Conservation (phyloP, 2,797 vertebrate genomes). For the Betta splendens region DNA sequence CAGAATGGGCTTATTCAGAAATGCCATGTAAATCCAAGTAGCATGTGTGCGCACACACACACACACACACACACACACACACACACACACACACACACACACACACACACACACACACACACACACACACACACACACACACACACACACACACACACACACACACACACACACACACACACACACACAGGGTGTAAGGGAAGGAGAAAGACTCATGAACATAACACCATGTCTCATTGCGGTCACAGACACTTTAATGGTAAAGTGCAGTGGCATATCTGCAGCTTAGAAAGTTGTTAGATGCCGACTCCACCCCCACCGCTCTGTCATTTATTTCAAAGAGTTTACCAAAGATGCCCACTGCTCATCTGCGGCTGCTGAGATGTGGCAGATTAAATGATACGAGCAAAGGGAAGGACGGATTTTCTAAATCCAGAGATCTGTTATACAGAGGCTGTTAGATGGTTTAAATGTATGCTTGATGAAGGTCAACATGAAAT, state of each 20-base stretch:
- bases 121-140: too few species aligned
- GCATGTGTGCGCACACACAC: too few species aligned
- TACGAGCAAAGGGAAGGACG: conserved; percentile 18
- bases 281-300: conserved; percentile 64
- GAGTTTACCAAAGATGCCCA: conserved; percentile 62
- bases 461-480: background rate
- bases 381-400: conserved; percentile 47
- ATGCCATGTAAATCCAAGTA: conserved; percentile 45
- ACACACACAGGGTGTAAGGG: conserved; percentile 15
- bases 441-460: conserved; percentile 6
- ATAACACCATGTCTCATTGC: conserved; percentile 54
- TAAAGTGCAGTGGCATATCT: conserved; percentile 56
- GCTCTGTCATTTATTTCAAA: conserved; percentile 73
- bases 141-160: conserved; percentile 50
- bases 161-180: conserved; percentile 49
- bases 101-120: too few species aligned
- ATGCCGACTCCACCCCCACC: conserved; percentile 57
- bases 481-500: background rate
- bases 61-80: too few species aligned
- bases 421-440: conserved; percentile 37
- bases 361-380: conserved; percentile 47
- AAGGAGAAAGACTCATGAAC: conserved; percentile 32
- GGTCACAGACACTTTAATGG: conserved; percentile 63
- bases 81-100: too few species aligned
- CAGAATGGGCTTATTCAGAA: conserved; percentile 24